These are phyloP conservation scores for Macroteleia sp. DNA, from an alignment of 2,888 invertebrate species.

Conservation along the genomic window DNA sequence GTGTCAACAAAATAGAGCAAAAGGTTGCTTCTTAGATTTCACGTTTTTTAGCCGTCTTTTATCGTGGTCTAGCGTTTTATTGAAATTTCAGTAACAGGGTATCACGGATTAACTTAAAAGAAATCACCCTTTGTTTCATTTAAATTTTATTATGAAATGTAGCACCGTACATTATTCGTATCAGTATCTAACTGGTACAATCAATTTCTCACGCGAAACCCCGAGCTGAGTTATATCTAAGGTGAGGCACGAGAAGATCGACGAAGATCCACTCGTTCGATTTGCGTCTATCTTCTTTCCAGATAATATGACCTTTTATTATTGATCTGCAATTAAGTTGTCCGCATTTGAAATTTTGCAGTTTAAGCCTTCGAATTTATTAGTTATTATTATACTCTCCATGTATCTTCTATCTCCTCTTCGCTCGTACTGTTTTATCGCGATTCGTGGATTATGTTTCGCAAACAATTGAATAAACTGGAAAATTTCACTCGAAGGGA, in stretches of 20 bases:
- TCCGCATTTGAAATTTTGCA: conserved; percentile 24
- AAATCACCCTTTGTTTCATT: conserved; percentile 25
- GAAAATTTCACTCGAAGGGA: conserved; percentile 26
- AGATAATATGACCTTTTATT: conserved; percentile 45
- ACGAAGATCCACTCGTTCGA: conserved; percentile 48
- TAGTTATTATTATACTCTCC: conserved; percentile 29
- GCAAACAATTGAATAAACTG: conserved; percentile 14
- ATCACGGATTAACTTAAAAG: neutral
- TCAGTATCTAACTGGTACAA: conserved; percentile 58
- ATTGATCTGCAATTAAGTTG: conserved; percentile 56
- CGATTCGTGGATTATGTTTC: conserved; percentile 29
- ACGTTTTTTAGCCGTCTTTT: neutral
- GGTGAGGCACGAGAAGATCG: conserved; percentile 52
- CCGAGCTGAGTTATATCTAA: conserved; percentile 36
- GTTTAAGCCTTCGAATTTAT: conserved; percentile 28
- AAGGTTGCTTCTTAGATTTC: conserved; percentile 31
- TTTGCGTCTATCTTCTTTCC: conserved; percentile 29
- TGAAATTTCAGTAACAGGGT: neutral
- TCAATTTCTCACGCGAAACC: conserved; percentile 58
- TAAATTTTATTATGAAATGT: conserved; percentile 12
- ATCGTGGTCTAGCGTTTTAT: neutral
- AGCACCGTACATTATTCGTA: conserved; percentile 35
- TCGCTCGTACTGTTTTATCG: conserved; percentile 14
- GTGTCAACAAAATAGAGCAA: conserved; percentile 22
- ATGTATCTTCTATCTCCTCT: conserved; percentile 25